Evolutionary conservation across 2,888 invertebrate species (phyloP), one percentile per base, ranked within the genome.

Genomic region (Plagiodera versicolora): DNA sequence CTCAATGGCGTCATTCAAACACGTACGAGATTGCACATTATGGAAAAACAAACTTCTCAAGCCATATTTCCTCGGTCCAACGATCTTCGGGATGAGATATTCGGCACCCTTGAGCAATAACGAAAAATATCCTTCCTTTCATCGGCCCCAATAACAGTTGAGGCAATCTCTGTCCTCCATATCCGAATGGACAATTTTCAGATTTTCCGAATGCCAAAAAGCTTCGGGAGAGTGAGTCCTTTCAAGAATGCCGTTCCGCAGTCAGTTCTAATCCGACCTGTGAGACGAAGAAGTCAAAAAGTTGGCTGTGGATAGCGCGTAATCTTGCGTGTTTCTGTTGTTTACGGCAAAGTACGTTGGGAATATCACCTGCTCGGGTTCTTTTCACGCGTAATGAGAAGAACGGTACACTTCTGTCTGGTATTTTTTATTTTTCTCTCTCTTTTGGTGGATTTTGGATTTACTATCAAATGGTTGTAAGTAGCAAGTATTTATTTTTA

Each of bases 391-490:
- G 10, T 51, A 11, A 53, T 53, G 53, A 53, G 28, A 52, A 52
- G n/a, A 53, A 44, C 46, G 18, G n/a, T 53, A 18, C 55, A 32
- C 35, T 24, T 58, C 28, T 59, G 35, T 45, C 45, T 60, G 17
- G 62, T 61, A 58, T 64, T 49, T 62, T 53, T 68, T 56, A 28
- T 67, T 57, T 58, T 54, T 18, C 54, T 61, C n/a, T 62, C 56
- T 54, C 6, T 39, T 39, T 60, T 69, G 44, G 60, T 66, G 50
- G 57, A 70, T 52, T 66, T 61, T 58, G 71, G 62, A 53, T 66
- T 69, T 53, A 63, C 70, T 46, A 75, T 75, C 45, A 70, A 70
- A 61, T 75, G 75, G 75, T 65, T 75, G 75, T 75, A 70, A 75
- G 75, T 75, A 54, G 2, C 16, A 8, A 45, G 16, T 17, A 1